Evolutionary conservation across 2,113 vertebrate genomes (phyloP), one percentile per base, ranked within the genome.

Genomic region (Macrotus californicus): DNA sequence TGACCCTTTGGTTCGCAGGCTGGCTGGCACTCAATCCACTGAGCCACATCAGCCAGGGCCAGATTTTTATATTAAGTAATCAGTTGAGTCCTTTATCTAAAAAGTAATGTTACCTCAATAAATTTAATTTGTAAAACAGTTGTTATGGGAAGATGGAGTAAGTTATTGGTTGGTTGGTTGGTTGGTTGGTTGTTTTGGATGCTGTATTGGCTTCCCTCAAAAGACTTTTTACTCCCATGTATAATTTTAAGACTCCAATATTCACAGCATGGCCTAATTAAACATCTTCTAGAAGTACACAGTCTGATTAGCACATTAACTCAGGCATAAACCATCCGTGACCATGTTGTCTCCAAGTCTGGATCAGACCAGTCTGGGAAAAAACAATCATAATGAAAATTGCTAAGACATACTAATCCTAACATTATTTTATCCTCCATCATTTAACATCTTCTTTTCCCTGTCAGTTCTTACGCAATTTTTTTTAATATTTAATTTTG

Each of bases 231-330:
- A 26, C 26, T 7, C 22, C 69, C 13, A 70, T 41, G 85, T n/a
- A 31, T 94, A 81, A 96, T 91, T 94, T 85, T 86, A 91, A 91
- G 73, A 89, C 75, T 95, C 54, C 43, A 56, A 67, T 84, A 92
- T 46, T 73, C 93, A 93, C 54, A 91, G 83, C 54, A 46, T 83
- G 79, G 48, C 73, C 88, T 91, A 95, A 96, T 79, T 86, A 97
- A 96, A 91, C 69, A 95, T 89, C 79, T 93, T 59, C 89, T 56
- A 90, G 50, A 87, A 52, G 64, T 43, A 2, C 70, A 89, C 6
- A 79, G 88, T 79, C 84, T 94, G 94, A 96, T 88, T 93, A 93
- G 67, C 64, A 89, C 69, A 91, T 94, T 97, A 96, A 96, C 89
- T 96, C 76, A 39, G 59, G 70, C 79, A 48, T 54, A 95, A 96